Conservation (phyloP, 2,797 vertebrate genomes). For the Rhadinocentrus ornatus region DNA sequence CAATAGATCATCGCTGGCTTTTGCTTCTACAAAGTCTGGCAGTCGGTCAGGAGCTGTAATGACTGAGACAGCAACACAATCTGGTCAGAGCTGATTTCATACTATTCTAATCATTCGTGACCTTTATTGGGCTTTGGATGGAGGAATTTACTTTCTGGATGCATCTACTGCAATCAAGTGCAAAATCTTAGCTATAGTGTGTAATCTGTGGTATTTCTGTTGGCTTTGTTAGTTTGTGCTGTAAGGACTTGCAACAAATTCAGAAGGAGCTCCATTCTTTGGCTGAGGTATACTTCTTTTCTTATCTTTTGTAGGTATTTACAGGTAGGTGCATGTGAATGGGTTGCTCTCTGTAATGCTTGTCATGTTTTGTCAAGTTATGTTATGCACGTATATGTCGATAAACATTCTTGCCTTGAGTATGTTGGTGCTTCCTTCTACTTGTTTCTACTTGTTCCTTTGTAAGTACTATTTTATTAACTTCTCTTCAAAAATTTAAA, state of each 20-base stretch:
- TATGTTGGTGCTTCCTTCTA: neutral
- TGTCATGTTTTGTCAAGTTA: conserved; percentile 9
- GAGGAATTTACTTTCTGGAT: conserved; percentile 44
- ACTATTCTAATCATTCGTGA: conserved; percentile 62
- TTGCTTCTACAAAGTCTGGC: conserved; percentile 40
- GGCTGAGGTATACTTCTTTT: conserved; percentile 11
- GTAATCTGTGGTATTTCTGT: conserved; percentile 6
- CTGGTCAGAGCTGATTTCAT: conserved; percentile 61
- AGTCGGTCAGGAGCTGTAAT: conserved; percentile 49
- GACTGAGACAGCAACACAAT: conserved; percentile 56
- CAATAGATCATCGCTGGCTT: conserved; percentile 21
- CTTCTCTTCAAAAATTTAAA: neutral
- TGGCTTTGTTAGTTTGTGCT: conserved; percentile 16
- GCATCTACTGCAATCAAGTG: conserved; percentile 21
- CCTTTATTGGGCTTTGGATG: conserved; percentile 60
- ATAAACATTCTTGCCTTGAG: neutral
- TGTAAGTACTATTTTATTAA: neutral
- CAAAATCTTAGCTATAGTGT: conserved; percentile 9
- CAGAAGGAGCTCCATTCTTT: neutral
- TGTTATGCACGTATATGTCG: neutral
- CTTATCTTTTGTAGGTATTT: neutral
- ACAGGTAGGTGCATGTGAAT: neutral
- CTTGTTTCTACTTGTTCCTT: neutral
- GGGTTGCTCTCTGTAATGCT: neutral
- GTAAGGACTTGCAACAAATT: conserved; percentile 18